Evolutionary conservation across 1,140 invertebrate genomes (phyloP).

Genomic region (Parasteatoda tepidariorum): DNA sequence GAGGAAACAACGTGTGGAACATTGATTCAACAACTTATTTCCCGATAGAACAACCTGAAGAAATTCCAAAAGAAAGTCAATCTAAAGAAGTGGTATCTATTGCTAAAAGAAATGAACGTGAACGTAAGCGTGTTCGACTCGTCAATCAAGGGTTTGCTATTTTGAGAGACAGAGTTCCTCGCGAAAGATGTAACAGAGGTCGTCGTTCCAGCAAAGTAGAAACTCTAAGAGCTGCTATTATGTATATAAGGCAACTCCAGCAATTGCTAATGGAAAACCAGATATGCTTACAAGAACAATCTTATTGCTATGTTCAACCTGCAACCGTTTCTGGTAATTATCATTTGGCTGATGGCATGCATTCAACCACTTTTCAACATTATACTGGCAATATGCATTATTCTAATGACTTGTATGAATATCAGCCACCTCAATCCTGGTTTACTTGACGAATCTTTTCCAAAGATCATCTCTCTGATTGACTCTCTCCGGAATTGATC

Average conservation of each 20-base stretch:
- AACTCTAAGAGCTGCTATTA: conserved; percentile 90
- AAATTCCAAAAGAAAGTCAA: no score
- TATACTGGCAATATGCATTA: neutral
- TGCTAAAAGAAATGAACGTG: conserved; percentile 69
- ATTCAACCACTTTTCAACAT: neutral
- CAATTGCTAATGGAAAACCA: conserved; percentile 73
- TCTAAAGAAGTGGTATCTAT: conserved; percentile 13
- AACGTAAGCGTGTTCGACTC: conserved; percentile 69
- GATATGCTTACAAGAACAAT: neutral
- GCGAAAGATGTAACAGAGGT: conserved; percentile 77
- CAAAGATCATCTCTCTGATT: neutral
- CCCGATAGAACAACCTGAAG: no score
- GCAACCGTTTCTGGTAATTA: neutral
- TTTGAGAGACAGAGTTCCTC: conserved; percentile 84
- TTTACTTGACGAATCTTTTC: neutral
- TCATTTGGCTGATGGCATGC: neutral
- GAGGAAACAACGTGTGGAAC: no score
- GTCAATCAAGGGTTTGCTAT: conserved; percentile 87
- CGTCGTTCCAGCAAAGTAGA: conserved; percentile 92
- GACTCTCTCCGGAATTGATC: no score
- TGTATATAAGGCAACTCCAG: conserved; percentile 89
- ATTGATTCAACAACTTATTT: no score
- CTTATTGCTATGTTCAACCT: conserved; percentile 4
- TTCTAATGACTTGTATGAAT: neutral
- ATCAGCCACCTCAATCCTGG: conserved; percentile 9